phyloP scores from a whole-genome alignment of 2,888 invertebrate genomes.

The Archips crataeganus region DNA sequence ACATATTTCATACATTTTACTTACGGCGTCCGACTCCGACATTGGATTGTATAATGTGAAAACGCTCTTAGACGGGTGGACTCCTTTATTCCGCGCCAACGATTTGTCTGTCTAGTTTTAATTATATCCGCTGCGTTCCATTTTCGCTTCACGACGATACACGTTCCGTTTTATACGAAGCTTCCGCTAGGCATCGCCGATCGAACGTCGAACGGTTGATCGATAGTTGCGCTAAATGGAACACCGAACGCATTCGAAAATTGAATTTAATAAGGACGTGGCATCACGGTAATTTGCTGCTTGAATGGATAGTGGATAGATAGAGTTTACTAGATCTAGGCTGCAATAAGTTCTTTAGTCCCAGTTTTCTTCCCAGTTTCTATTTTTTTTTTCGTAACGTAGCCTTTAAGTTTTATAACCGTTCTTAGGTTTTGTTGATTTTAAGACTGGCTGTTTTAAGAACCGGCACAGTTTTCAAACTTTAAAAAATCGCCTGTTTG shows the following conservation, averaged over 20 bases:
- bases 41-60: too few species aligned
- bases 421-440: neutral
- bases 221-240: slow-evolving; percentile 52
- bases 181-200: slow-evolving; percentile 73
- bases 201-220: slow-evolving; percentile 62
- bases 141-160: slow-evolving; percentile 74
- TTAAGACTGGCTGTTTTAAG: too few species aligned
- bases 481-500: too few species aligned
- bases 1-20: too few species aligned
- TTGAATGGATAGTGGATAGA: neutral
- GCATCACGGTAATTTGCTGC: slow-evolving; percentile 62
- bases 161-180: slow-evolving; percentile 54
- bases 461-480: too few species aligned
- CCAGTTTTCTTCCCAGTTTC: neutral
- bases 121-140: slow-evolving; percentile 84
- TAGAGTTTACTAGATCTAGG: neutral
- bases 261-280: slow-evolving; percentile 37
- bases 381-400: too few species aligned
- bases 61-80: neutral
- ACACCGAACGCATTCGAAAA: slow-evolving; percentile 29
- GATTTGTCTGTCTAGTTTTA: slow-evolving; percentile 79
- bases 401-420: neutral
- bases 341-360: neutral
- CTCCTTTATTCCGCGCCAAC: slow-evolving; percentile 70
- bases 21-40: too few species aligned